phyloP scores from a whole-genome alignment of 2,113 vertebrate genomes.

The Phylloscopus trochiloides region DNA sequence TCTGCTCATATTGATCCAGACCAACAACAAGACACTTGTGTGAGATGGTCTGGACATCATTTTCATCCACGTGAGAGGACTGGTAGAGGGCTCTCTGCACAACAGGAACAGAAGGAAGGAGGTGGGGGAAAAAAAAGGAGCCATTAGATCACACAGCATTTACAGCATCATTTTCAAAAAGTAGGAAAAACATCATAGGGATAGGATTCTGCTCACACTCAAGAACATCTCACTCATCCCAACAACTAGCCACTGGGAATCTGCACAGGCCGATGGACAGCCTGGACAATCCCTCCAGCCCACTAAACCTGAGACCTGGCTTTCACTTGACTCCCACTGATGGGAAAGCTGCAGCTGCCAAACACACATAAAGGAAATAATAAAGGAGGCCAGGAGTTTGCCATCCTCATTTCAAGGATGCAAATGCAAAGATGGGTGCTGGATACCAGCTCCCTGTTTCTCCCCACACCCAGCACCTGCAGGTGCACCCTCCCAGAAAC shows the following conservation, averaged over 20 bases:
- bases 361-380: background rate
- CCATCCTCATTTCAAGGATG: background rate
- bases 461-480: background rate
- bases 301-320: background rate
- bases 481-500: background rate
- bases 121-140: background rate
- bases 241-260: background rate
- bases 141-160: background rate
- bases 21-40: conserved; percentile 98
- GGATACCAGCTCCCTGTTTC: background rate
- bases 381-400: background rate
- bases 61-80: conserved; percentile 97
- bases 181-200: background rate
- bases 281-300: background rate
- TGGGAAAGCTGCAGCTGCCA: rapidly evolving
- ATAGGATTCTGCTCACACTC: background rate
- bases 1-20: conserved; percentile 96
- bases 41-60: conserved; percentile 98
- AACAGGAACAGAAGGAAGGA: background rate
- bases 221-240: background rate
- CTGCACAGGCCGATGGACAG: rapidly evolving
- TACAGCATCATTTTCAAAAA: background rate
- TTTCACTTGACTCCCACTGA: background rate
- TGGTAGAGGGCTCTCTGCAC: conserved; percentile 93
- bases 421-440: background rate